Conservation (phyloP, 2,797 vertebrate species). For the Helostoma temminkii region DNA sequence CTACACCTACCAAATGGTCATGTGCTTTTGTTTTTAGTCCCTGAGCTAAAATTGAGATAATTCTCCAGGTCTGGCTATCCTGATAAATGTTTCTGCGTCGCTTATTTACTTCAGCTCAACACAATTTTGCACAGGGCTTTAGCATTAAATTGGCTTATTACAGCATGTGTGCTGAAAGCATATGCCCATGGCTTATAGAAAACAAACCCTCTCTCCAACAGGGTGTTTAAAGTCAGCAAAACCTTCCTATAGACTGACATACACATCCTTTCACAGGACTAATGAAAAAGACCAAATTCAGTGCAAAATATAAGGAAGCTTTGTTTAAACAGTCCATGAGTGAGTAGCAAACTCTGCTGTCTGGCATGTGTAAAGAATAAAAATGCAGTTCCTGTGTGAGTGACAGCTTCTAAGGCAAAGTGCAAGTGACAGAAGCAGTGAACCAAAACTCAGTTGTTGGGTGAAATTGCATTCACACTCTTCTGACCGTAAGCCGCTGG, state of each 20-base stretch:
- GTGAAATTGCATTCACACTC: slow-evolving; percentile 53
- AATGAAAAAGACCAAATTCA: too few species aligned
- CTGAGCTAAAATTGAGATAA: background rate
- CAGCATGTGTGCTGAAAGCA: background rate
- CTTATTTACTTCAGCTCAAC: background rate
- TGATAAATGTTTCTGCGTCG: background rate
- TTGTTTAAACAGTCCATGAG: background rate
- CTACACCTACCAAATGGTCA: background rate
- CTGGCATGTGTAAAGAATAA: background rate
- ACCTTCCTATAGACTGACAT: too few species aligned
- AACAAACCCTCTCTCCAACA: background rate
- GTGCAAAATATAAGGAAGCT: background rate
- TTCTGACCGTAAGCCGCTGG: slow-evolving; percentile 34
- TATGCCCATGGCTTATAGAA: background rate
- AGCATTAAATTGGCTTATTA: background rate
- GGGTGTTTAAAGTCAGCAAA: too few species aligned
- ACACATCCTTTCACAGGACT: too few species aligned
- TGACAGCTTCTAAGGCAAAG: slow-evolving; percentile 33
- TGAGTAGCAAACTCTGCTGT: slow-evolving; percentile 3
- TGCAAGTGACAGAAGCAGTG: slow-evolving; percentile 47
- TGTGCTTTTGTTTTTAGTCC: background rate
- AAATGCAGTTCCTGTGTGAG: slow-evolving; percentile 30
- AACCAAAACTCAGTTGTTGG: slow-evolving; percentile 56
- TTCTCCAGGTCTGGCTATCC: background rate
- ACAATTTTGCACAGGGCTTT: background rate